phyloP scores from a whole-genome alignment of 2,888 invertebrate genomes.

The Mimumesa dahlbomi region DNA sequence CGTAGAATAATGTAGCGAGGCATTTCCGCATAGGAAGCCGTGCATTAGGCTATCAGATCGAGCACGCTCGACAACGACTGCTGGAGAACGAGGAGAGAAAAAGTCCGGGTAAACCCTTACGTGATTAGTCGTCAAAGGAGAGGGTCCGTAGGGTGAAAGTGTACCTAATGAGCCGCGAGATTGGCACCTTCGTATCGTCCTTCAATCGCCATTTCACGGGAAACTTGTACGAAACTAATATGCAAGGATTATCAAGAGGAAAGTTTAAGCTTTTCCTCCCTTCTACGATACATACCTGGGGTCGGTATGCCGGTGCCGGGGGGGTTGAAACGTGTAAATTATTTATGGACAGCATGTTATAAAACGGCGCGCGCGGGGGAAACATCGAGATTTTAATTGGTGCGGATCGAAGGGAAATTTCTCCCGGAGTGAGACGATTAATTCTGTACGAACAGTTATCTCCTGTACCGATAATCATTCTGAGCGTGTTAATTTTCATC shows the following conservation, averaged over 20 bases:
- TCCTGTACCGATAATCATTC: constrained; percentile 17
- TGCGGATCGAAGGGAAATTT: constrained; percentile 42
- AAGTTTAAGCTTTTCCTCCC: constrained; percentile 57
- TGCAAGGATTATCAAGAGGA: constrained; percentile 57
- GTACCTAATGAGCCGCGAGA: constrained; percentile 56
- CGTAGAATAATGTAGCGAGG: constrained; percentile 77
- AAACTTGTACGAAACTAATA: constrained; percentile 59
- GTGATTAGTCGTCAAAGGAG: constrained; percentile 69
- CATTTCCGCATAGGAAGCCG: constrained; percentile 80
- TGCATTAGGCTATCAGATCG: constrained; percentile 80
- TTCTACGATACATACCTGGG: constrained; percentile 39
- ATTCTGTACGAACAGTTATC: constrained; percentile 28
- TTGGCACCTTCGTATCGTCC: constrained; percentile 56
- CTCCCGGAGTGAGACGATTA: constrained; percentile 20
- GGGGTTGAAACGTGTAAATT: constrained; percentile 30
- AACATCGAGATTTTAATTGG: constrained; percentile 53
- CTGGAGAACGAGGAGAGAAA: constrained; percentile 60
- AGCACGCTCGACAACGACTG: constrained; percentile 74
- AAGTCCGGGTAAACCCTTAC: constrained; percentile 68
- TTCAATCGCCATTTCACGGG: constrained; percentile 57
- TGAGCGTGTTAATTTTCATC: constrained; percentile 30
- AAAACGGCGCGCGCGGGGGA: constrained; percentile 9
- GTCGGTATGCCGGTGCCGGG: constrained; percentile 21
- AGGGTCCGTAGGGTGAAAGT: constrained; percentile 46
- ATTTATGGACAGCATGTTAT: constrained; percentile 48